These are phyloP conservation scores for Myotis pilosus DNA, from an alignment of 2,797 vertebrate genomes.

Conservation along the genomic window DNA sequence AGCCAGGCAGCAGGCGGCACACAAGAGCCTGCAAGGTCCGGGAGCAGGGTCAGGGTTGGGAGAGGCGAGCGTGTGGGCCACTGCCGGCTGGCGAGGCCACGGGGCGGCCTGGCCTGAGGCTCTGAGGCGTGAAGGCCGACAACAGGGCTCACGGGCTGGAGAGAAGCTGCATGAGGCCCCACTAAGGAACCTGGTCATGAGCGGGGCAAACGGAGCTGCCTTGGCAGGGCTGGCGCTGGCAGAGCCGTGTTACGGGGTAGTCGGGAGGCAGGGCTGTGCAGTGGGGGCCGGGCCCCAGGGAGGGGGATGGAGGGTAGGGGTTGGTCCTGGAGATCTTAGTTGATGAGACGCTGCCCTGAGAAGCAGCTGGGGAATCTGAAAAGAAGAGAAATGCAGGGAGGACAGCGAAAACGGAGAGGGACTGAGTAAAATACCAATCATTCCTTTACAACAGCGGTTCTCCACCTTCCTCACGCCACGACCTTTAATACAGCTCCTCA, in stretches of 20 bases:
- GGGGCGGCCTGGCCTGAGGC: not conserved
- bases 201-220: accelerated
- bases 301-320: accelerated
- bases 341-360: not conserved
- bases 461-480: no score
- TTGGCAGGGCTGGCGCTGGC: accelerated
- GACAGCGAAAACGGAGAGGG: not conserved
- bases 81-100: accelerated
- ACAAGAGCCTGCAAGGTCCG: accelerated
- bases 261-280: accelerated
- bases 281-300: not conserved
- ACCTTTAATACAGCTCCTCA: no score
- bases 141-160: accelerated
- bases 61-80: accelerated
- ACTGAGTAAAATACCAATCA: accelerated
- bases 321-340: not conserved
- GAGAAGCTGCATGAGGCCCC: accelerated
- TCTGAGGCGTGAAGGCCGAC: not conserved
- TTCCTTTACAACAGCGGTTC: not conserved
- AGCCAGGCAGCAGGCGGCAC: accelerated
- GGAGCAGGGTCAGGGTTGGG: accelerated
- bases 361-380: accelerated
- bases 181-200: not conserved
- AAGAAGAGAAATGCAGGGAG: not conserved
- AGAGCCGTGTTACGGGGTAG: accelerated